Conservation (phyloP, 2,113 vertebrate species). For the Emydura subglobosa region DNA sequence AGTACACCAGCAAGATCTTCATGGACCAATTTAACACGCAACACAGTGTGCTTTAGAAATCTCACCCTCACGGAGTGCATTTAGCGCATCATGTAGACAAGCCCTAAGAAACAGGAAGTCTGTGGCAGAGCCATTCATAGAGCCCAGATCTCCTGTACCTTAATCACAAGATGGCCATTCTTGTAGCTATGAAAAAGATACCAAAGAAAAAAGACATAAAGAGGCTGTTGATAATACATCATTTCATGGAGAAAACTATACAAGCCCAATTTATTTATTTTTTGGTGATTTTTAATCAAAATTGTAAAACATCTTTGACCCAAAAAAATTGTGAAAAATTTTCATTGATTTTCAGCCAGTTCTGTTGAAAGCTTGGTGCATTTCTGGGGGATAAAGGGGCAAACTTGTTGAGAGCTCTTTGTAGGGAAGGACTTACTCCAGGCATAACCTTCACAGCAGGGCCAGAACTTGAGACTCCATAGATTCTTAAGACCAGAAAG, state of each 20-base stretch:
- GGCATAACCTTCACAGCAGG: neutral
- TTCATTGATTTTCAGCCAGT: neutral
- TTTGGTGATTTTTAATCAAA: neutral
- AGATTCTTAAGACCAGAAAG: neutral
- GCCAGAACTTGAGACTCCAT: neutral
- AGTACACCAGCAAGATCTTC: too few relatives aligned
- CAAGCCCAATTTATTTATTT: too few relatives aligned
- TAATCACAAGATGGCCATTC: neutral
- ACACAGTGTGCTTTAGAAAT: too few relatives aligned
- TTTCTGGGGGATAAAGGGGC: neutral
- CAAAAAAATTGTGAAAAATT: neutral
- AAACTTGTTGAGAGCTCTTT: neutral
- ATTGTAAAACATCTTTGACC: neutral
- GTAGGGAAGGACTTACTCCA: neutral
- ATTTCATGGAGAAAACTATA: neutral
- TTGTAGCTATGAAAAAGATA: neutral
- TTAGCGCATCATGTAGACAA: neutral
- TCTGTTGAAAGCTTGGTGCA: neutral
- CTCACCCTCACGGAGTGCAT: too few relatives aligned
- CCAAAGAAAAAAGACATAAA: neutral
- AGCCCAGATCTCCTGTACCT: neutral
- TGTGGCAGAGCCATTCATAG: neutral
- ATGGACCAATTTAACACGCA: too few relatives aligned
- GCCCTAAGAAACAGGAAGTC: neutral
- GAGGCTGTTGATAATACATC: neutral